Evolutionary conservation across 2,113 vertebrate genomes (phyloP), one percentile per base, ranked within the genome.

Genomic region (Erythrocebus patas): DNA sequence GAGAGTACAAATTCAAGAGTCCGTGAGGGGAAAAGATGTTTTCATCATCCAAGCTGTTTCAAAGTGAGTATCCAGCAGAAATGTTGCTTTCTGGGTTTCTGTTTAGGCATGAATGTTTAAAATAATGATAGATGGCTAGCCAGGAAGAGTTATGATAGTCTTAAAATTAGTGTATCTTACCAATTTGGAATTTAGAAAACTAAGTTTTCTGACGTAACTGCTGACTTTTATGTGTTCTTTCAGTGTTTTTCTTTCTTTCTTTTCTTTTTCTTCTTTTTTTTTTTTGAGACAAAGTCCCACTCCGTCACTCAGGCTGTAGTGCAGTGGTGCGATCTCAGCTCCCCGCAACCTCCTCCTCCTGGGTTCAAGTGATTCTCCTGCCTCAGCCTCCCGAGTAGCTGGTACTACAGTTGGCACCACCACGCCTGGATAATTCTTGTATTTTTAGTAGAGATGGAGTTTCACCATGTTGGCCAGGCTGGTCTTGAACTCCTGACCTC

Each of bases 41-140:
- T 99, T 99, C 96, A 99, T 99, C 98, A 99, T 99, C 97, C 99
- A 99, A 7, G 99, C 99, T 0, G 98, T 99, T 97, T 99, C 99
- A 61, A 99, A 99, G 99, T 99, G 98, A 99, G 99, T 99, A 30
- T 3, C 27, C 38, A 75, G 6, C 23, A 66, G 18, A 52, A 43
- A 3, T 16, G 18, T 13, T n/a, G 23, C 22, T 73, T 86, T 57
- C 75, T 32, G 48, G 61, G 61, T 76, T 86, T 81, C 30, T 78
- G 14, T 70, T 35, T 84, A 38, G 30, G 50, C 38, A 0, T 1
- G 43, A 40, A 27, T 61, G 25, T 81, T 86, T 18, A 80, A 25
- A 78, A 20, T 45, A 35, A 23, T 70, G 43, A 70, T 23, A 66
- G 30, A 38, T 59, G 35, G 11, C 22, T 75, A 43, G 18, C 50